Evolutionary conservation across 2,888 invertebrate species (phyloP).

Genomic region (Sphaerophoria rueppellii): DNA sequence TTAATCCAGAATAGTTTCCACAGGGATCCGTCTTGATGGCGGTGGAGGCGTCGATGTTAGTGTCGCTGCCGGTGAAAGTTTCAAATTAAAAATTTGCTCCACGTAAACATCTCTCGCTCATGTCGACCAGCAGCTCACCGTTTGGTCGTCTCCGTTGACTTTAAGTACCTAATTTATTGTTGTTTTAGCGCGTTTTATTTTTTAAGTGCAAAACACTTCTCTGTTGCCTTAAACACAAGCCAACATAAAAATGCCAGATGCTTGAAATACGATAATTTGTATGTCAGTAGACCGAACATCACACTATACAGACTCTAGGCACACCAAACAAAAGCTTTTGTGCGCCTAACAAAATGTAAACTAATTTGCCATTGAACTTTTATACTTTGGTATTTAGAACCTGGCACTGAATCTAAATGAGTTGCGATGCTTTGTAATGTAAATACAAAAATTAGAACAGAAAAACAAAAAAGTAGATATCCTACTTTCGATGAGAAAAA

Average conservation of each 20-base stretch:
- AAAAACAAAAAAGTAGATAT: neutral
- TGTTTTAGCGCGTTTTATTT: slow-evolving; percentile 47
- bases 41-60: no score
- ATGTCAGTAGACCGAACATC: slow-evolving; percentile 38
- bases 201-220: slow-evolving; percentile 51
- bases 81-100: slow-evolving; percentile 64
- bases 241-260: slow-evolving; percentile 39
- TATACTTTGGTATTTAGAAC: slow-evolving; percentile 41
- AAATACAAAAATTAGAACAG: slow-evolving; percentile 33
- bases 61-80: slow-evolving; percentile 49
- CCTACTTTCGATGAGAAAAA: slow-evolving; percentile 18
- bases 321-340: neutral
- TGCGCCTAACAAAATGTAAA: slow-evolving; percentile 45
- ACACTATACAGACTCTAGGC: neutral
- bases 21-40: no score
- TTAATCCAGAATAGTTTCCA: no score
- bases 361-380: slow-evolving; percentile 69
- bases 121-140: neutral
- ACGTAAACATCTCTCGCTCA: slow-evolving; percentile 44
- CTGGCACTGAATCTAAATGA: slow-evolving; percentile 62
- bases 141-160: slow-evolving; percentile 1
- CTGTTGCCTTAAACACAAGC: neutral
- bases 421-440: slow-evolving; percentile 2
- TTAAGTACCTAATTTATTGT: slow-evolving; percentile 49
- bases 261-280: slow-evolving; percentile 39